Evolutionary conservation across 2,113 vertebrate genomes (phyloP).

Genomic region (Dipodomys spectabilis): DNA sequence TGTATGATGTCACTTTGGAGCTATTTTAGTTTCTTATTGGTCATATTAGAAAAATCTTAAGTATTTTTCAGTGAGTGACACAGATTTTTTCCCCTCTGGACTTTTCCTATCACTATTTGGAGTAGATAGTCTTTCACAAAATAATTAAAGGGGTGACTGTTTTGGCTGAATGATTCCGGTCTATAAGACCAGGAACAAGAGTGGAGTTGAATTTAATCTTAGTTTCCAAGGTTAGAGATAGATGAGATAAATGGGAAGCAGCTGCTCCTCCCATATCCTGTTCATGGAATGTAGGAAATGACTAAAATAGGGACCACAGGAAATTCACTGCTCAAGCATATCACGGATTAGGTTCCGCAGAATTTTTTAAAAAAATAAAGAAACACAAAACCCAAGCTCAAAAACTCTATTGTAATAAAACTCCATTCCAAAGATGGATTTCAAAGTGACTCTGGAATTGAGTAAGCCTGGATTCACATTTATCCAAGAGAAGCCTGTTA

Average conservation of each 20-base stretch:
- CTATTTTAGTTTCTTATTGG: conserved; percentile 43
- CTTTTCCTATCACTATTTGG: neutral
- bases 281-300: conserved; percentile 73
- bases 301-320: conserved; percentile 78
- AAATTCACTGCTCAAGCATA: conserved; percentile 65
- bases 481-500: conserved; percentile 38
- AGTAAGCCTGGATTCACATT: conserved; percentile 44
- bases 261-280: conserved; percentile 73
- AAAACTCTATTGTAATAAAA: conserved; percentile 34
- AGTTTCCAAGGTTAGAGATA: conserved; percentile 62
- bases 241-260: conserved; percentile 73
- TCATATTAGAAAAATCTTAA: conserved; percentile 30
- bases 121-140: conserved; percentile 8
- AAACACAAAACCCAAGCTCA: neutral
- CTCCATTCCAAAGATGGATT: conserved; percentile 24
- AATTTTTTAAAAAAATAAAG: conserved; percentile 25
- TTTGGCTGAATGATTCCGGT: conserved; percentile 41
- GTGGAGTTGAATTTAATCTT: conserved; percentile 62
- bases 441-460: neutral
- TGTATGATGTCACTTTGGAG: neutral
- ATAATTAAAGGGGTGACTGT: conserved; percentile 16
- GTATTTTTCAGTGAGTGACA: conserved; percentile 52
- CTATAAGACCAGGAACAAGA: conserved; percentile 11
- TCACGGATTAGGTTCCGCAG: conserved; percentile 47
- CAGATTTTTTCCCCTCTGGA: neutral